Evolutionary conservation across 64 coral and sea anemone species (phyloP), one percentile per base, ranked within the genome.

Genomic region (Actinia tenebrosa): DNA sequence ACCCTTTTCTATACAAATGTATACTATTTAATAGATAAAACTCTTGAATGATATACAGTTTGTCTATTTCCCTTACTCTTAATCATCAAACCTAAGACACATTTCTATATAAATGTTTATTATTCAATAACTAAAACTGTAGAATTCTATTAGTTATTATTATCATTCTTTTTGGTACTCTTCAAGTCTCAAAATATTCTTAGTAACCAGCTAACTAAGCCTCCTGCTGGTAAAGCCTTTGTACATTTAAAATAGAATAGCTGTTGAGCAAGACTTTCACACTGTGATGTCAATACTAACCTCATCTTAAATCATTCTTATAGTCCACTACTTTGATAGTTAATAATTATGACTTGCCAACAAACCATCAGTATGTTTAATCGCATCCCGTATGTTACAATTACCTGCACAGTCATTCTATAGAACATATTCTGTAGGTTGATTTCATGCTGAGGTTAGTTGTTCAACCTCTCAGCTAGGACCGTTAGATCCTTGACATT

Each of bases 401-500:
- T 42, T 75, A 75, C 13, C 19, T 42, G n/a, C 13, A 3, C 26
- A 37, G 11, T 13, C 27, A 26, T 75, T 42, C 27, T 25, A 42
- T 75, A 42, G 11, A 75, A 25, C 25, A 30, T 27, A 75, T 30
- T 27, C 69, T 30, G 7, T 1, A 58, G 7, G 56, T 58, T 58
- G 26, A 75, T 75, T 27, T 27, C 69, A 30, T 75, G 26, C 27
- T 42, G 69, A 75, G n/a, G 13, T n/a, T 30, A 13, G 26, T 75
- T 13, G 26, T 42, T 75, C 27, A 75, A 27, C 25, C 23, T 75
- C 69, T 75, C 69, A 66, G 20, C n/a, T 23, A 66, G 6, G n/a
- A 23, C 63, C 15, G 69, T 75, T 75, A 75, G 69, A 75, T 75
- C n/a, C 69, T 75, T 75, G 69, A 75, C 69, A 75, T 75, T 75